Base-by-base conservation (phyloP, 2,797 vertebrate genomes). In the Cossypha niveicapilla region DNA sequence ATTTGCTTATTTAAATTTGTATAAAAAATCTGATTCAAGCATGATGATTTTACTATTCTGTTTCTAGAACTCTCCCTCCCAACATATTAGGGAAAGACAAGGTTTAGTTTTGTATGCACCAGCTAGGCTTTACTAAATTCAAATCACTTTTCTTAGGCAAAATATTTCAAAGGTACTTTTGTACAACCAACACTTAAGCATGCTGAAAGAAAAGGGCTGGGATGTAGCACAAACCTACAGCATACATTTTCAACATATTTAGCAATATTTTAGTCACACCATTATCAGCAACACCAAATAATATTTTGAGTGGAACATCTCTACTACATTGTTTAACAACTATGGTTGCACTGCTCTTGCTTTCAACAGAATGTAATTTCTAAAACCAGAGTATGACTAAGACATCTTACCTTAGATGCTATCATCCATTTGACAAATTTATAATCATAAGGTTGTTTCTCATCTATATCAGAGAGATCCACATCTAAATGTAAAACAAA, bases 371-470 rank as follows among this genome's bases (percentile, higher is more conserved):
- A 92, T 86, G 91, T 41, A 41, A 68, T 75, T 87, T 85, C 61
- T 85, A 68, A 91, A 93, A 61, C n/a, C 24, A 34, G 23, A 50
- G 1, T 61, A 53, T 54, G 39, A 88, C 22, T 54, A 53, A 72
- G 86, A 92, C 3, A 18, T 37, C 82, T 91, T 97, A 98, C 99
- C 98, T 99, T 99, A 96, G 98, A 98, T 97, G 98, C 98, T 78
- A 98, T 99, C 99, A 99, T 99, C 99, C 99, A 99, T 92, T 98
- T 99, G 42, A 99, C 98, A 98, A 99, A 99, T 95, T 98, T 99
- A 96, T 99, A 99, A 96, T 99, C 99, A 70, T 99, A 99, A 32
- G 98, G 97, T 80, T 99, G 98, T 73, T 98, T 97, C 3, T 93
- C 97, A 25, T 65, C 97, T 97, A 98, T 93, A 28, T 98, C 97